Conservation (phyloP, 2,888 invertebrate genomes). For the Lepidonotus clava region DNA sequence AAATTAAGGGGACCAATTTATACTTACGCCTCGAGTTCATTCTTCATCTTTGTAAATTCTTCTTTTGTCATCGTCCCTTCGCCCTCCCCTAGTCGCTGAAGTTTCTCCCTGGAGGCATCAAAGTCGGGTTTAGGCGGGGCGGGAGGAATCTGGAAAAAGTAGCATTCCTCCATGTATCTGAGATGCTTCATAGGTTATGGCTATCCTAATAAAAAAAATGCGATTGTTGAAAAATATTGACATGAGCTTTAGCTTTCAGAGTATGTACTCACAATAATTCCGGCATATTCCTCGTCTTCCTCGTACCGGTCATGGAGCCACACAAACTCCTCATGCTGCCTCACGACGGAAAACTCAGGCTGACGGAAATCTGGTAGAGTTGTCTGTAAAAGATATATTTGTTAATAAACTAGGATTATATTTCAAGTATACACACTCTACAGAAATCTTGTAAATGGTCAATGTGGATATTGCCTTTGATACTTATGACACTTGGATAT, state of each 20-base stretch:
- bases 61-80: slow-evolving; percentile 99
- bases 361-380: slow-evolving; percentile 94
- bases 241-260: too few relatives aligned
- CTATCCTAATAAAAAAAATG: too few relatives aligned
- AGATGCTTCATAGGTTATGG: neutral
- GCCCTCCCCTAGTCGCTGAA: slow-evolving; percentile 98
- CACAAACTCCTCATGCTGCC: slow-evolving; percentile 99
- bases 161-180: neutral
- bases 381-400: slow-evolving; percentile 86
- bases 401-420: too few relatives aligned
- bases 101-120: slow-evolving; percentile 98
- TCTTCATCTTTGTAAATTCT: slow-evolving; percentile 99
- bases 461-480: too few relatives aligned
- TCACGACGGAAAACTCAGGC: slow-evolving; percentile 95
- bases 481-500: too few relatives aligned
- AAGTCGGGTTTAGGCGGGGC: slow-evolving; percentile 93
- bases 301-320: slow-evolving; percentile 99
- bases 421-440: too few relatives aligned
- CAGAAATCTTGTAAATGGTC: too few relatives aligned
- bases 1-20: too few relatives aligned
- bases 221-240: too few relatives aligned
- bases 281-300: slow-evolving; percentile 98
- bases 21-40: slow-evolving; percentile 97
- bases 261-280: slow-evolving; percentile 97
- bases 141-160: slow-evolving; percentile 83